Evolutionary conservation across 2,797 vertebrate genomes (phyloP).

Genomic region (Sebastes jordani): DNA sequence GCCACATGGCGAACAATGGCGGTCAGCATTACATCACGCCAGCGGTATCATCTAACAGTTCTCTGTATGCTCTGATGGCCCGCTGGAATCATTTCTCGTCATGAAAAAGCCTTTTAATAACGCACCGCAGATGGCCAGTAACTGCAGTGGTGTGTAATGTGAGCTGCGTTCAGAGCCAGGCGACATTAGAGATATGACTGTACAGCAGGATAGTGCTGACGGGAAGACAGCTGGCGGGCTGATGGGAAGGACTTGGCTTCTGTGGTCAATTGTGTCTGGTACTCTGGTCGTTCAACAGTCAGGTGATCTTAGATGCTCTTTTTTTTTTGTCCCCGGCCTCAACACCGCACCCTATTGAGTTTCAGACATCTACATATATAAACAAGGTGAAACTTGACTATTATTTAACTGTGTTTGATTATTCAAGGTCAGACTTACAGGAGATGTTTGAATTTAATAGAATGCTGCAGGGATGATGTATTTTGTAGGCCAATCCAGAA

Average conservation of each 20-base stretch:
- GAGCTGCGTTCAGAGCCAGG: constrained; percentile 49
- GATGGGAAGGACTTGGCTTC: constrained; percentile 50
- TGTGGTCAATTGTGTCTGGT: constrained; percentile 9
- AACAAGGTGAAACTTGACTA: background rate
- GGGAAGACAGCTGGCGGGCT: constrained; percentile 60
- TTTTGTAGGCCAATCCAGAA: background rate
- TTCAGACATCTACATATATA: background rate
- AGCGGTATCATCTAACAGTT: constrained; percentile 17
- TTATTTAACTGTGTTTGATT: background rate
- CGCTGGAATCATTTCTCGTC: constrained; percentile 26
- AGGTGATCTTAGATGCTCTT: background rate
- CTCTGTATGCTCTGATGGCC: constrained; percentile 13
- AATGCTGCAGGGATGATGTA: accelerated
- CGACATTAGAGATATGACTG: constrained; percentile 39
- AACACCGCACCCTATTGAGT: background rate
- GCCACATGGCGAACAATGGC: background rate
- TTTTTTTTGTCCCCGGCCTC: background rate
- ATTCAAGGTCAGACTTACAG: background rate
- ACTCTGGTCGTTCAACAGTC: constrained; percentile 13
- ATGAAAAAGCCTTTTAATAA: constrained; percentile 49
- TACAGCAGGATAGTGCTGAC: constrained; percentile 27
- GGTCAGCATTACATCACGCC: constrained; percentile 41
- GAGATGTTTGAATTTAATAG: background rate
- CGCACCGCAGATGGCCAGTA: constrained; percentile 36
- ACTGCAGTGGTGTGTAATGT: constrained; percentile 53